phyloP scores from a whole-genome alignment of 1,140 invertebrate species.

The Drosophila ogumai region DNA sequence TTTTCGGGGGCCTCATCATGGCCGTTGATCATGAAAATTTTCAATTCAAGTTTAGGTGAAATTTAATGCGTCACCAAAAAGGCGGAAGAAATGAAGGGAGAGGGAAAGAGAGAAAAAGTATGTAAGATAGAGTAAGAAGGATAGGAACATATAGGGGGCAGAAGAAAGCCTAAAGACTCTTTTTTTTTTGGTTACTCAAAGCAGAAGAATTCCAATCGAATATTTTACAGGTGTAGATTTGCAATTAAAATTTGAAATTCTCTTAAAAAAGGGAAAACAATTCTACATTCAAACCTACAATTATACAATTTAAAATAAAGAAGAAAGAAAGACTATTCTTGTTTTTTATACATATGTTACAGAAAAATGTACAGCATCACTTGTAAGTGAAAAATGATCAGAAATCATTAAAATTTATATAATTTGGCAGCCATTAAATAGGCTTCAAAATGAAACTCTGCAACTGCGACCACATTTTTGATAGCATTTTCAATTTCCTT shows the following conservation, averaged over 20 bases:
- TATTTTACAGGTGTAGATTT: not conserved
- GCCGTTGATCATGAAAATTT: constrained; percentile 82
- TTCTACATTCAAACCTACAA: too few relatives aligned
- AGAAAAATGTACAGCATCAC: too few relatives aligned
- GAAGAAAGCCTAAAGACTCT: not conserved
- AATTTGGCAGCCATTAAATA: not conserved
- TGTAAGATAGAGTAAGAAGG: not conserved
- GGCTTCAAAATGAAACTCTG: not conserved
- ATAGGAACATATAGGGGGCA: not conserved
- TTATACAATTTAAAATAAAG: too few relatives aligned
- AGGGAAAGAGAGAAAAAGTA: not conserved
- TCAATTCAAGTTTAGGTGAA: constrained; percentile 84
- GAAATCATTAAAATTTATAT: not conserved
- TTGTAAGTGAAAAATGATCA: too few relatives aligned
- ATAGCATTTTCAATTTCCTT: not conserved
- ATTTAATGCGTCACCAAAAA: constrained; percentile 64
- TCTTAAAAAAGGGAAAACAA: not conserved
- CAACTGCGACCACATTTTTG: not conserved
- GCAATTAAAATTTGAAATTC: not conserved
- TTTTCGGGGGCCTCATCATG: constrained; percentile 55
- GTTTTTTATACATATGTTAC: too few relatives aligned
- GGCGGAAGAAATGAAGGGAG: not conserved
- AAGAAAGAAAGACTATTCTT: too few relatives aligned
- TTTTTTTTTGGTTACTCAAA: not conserved
- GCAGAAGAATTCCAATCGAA: not conserved